Percentiles rank a stretch among this genome's conserved stretches.
Conservation (phyloP, 2,888 invertebrate genomes). For the Falcaria lacertinaria region DNA sequence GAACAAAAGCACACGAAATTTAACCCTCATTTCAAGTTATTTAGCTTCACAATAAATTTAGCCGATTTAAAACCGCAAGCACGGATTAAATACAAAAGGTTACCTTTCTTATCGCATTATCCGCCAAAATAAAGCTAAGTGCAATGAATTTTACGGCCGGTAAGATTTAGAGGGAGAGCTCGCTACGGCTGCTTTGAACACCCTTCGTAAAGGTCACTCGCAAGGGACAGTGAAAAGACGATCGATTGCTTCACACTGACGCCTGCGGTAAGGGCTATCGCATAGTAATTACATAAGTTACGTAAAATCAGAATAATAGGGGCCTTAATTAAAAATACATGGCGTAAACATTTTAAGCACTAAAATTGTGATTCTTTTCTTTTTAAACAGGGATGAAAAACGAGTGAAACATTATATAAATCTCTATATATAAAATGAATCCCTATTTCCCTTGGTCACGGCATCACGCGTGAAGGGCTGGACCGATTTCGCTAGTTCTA, state of each 20-base stretch:
- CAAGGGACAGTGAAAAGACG: neutral
- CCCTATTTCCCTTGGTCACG: too few relatives aligned
- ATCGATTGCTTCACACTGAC: neutral
- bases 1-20: too few relatives aligned
- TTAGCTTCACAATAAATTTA: neutral
- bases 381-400: too few relatives aligned
- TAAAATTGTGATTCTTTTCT: too few relatives aligned
- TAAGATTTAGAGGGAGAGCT: neutral
- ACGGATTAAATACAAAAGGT: neutral
- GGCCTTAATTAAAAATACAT: too few relatives aligned
- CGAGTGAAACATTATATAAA: too few relatives aligned
- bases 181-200: neutral
- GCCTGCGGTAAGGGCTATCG: neutral
- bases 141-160: neutral
- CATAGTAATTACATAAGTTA: neutral
- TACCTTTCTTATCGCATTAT: neutral
- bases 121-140: neutral
- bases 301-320: too few relatives aligned
- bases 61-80: neutral
- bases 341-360: too few relatives aligned
- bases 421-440: too few relatives aligned
- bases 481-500: too few relatives aligned
- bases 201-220: neutral
- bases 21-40: too few relatives aligned
- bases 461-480: too few relatives aligned